Conservation (phyloP, 1,140 invertebrate species). For the Rhyacophila brunnea region DNA sequence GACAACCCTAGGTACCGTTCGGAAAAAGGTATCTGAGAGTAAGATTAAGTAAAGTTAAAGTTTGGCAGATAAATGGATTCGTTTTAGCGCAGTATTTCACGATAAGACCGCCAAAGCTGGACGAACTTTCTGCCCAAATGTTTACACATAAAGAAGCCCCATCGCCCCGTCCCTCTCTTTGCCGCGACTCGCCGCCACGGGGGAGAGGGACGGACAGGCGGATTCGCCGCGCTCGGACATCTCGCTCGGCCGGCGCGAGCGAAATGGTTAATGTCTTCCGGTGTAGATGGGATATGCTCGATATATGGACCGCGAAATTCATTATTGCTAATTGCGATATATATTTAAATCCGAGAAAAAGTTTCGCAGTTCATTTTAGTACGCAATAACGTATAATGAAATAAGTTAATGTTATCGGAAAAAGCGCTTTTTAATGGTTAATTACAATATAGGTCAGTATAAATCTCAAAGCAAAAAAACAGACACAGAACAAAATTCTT, state of each 20-base stretch:
- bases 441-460: too few relatives aligned
- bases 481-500: too few relatives aligned
- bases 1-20: too few relatives aligned
- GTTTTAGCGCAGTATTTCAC: constrained; percentile 20
- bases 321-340: neutral
- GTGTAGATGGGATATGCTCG: too few relatives aligned
- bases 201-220: neutral
- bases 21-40: constrained; percentile 15
- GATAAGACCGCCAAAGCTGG: neutral
- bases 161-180: too few relatives aligned
- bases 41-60: constrained; percentile 26
- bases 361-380: neutral
- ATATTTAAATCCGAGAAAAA: neutral
- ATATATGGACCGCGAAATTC: neutral
- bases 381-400: neutral
- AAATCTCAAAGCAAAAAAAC: too few relatives aligned
- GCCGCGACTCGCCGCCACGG: too few relatives aligned
- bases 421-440: too few relatives aligned
- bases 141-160: neutral
- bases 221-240: constrained; percentile 5
- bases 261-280: constrained; percentile 9
- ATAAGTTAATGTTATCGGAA: too few relatives aligned
- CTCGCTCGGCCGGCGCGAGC: neutral
- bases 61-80: constrained; percentile 26
- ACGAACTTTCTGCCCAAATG: constrained; percentile 10